phyloP scores from a whole-genome alignment of 2,888 invertebrate genomes.

The Eupeodes latifasciatus region DNA sequence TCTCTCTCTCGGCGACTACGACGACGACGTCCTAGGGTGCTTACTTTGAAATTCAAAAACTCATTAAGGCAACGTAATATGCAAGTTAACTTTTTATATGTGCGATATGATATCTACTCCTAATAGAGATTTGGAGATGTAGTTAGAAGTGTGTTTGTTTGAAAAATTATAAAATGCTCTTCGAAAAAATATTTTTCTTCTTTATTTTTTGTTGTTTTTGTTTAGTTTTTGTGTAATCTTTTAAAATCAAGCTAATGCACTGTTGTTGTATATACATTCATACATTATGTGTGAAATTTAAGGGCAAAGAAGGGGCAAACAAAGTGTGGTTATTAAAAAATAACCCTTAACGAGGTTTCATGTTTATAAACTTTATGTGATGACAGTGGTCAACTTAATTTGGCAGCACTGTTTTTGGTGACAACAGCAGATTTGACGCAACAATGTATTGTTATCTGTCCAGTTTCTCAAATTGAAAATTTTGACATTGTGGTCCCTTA shows the following conservation, averaged over 20 bases:
- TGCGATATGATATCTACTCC: not conserved
- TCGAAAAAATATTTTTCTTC: not conserved
- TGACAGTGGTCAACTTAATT: no score
- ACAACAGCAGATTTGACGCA: no score
- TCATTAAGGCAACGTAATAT: slow-evolving; percentile 25
- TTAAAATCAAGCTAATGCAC: not conserved
- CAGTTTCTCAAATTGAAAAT: no score
- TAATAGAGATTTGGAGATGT: slow-evolving; percentile 18
- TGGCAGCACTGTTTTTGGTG: no score
- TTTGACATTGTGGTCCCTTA: no score
- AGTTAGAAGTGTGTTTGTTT: slow-evolving; percentile 13
- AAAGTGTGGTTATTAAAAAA: not conserved
- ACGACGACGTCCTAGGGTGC: not conserved
- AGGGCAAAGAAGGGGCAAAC: not conserved
- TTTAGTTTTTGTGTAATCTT: not conserved
- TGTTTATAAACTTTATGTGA: no score
- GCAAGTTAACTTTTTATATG: slow-evolving; percentile 2
- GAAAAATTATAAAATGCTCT: slow-evolving; percentile 1
- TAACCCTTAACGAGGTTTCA: no score
- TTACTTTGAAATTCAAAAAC: slow-evolving; percentile 40
- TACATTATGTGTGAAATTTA: not conserved
- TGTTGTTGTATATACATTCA: not conserved
- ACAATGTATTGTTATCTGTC: no score
- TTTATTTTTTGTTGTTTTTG: not conserved
- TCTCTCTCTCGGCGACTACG: no score